phyloP scores from a whole-genome alignment of 2,797 vertebrate genomes.

The Enteromius anoplus region DNA sequence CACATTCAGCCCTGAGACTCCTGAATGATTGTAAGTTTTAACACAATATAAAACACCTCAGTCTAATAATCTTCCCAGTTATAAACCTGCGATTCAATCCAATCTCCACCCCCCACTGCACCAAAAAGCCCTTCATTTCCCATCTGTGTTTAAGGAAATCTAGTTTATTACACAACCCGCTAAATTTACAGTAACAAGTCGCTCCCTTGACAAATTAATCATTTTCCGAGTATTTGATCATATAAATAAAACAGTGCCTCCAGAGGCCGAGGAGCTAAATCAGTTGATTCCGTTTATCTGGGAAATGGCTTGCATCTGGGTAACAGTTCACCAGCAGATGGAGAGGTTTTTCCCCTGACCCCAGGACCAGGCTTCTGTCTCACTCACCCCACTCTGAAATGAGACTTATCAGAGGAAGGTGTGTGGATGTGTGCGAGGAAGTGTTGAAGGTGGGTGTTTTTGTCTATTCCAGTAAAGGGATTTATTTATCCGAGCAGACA shows the following conservation, averaged over 20 bases:
- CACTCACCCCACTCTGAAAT: conserved; percentile 54
- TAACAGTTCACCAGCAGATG: conserved; percentile 69
- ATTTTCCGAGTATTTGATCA: conserved; percentile 79
- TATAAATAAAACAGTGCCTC: conserved; percentile 82
- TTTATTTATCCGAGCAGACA: conserved; percentile 36
- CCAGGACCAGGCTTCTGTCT: conserved; percentile 57
- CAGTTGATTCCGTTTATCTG: conserved; percentile 74
- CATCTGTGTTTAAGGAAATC: conserved; percentile 86
- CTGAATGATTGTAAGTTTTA: conserved; percentile 2
- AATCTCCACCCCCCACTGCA: conserved; percentile 30
- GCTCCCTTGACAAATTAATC: conserved; percentile 81
- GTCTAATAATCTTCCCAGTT: conserved; percentile 48
- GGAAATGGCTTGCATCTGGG: conserved; percentile 62
- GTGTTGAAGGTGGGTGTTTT: conserved; percentile 23
- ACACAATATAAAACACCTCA: conserved; percentile 30
- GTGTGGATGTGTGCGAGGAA: conserved; percentile 39
- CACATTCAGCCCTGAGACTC: conserved; percentile 1
- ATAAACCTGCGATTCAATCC: conserved; percentile 52
- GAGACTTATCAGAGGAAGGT: conserved; percentile 17
- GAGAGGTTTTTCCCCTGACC: conserved; percentile 62
- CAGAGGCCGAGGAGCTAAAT: conserved; percentile 72
- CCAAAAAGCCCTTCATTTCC: conserved; percentile 79
- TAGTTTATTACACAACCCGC: conserved; percentile 87
- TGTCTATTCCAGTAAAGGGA: conserved; percentile 40
- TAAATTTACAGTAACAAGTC: conserved; percentile 86